A percentile compares a stretch with the other conserved stretches of the same genome.
Evolutionary conservation across 2,888 invertebrate species (phyloP).

Genomic region (Hesperia comma): DNA sequence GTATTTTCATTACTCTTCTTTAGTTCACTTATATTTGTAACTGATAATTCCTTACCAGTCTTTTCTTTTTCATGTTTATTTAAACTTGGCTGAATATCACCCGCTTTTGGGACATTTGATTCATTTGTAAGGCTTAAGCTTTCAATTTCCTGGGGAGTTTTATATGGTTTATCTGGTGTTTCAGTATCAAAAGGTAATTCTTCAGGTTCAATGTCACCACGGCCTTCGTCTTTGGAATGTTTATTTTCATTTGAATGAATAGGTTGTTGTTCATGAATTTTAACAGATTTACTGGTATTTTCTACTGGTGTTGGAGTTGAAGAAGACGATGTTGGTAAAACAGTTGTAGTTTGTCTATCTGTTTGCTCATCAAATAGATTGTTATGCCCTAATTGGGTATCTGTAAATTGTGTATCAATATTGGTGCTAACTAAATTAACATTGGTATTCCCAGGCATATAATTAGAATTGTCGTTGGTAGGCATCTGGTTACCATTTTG

Average conservation of each 20-base stretch:
- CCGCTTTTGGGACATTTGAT: not conserved
- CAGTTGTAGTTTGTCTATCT: slow-evolving; percentile 1
- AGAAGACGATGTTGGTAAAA: slow-evolving; percentile 8
- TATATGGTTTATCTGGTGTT: slow-evolving; percentile 34
- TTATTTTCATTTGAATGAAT: slow-evolving; percentile 1
- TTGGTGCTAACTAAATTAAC: not conserved
- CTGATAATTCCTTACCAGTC: not conserved
- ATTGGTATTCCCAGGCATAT: not conserved
- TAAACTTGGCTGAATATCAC: slow-evolving; percentile 5
- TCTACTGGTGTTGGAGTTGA: not conserved
- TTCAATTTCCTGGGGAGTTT: slow-evolving; percentile 52
- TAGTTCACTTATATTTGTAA: slow-evolving; percentile 3
- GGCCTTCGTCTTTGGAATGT: slow-evolving; percentile 49
- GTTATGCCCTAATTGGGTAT: slow-evolving; percentile 13
- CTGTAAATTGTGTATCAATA: slow-evolving; percentile 18
- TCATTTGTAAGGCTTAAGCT: slow-evolving; percentile 48
- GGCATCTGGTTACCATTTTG: slow-evolving; percentile 1
- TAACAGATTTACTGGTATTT: slow-evolving; percentile 4
- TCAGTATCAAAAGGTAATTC: slow-evolving; percentile 40
- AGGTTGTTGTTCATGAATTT: slow-evolving; percentile 15
- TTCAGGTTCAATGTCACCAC: slow-evolving; percentile 60
- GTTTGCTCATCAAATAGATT: slow-evolving; percentile 22
- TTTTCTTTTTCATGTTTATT: slow-evolving; percentile 9
- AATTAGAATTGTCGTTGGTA: not conserved
- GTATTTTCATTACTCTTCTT: slow-evolving; percentile 20